Base-by-base conservation (phyloP, 2,797 vertebrate species). In the Adelosebastes latens region DNA sequence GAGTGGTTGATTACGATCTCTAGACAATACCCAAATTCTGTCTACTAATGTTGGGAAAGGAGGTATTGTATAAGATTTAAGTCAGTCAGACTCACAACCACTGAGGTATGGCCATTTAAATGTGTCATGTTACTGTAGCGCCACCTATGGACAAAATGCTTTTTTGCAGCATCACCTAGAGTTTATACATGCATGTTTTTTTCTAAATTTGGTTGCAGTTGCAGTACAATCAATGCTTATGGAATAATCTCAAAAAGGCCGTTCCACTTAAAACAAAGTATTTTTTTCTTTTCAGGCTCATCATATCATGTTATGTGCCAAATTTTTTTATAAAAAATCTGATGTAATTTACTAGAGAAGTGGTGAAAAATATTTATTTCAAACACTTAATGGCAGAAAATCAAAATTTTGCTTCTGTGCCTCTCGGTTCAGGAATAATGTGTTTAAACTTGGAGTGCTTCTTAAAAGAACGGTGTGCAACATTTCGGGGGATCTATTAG, bases 161-260 rank as follows among this genome's bases (percentile, higher is more conserved):
- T 13, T 4, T 67, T 52, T 67, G 42, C 52, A 69, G 46, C 4
- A 32, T 72, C 16, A 52, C 4, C 11, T 29, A 12, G 16, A 49
- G 8, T 61, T 2, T 71, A 14, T 27, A 27, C 34, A 25, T 36
- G 52, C 52, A 46, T 11, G 11, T 39, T 46, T 46, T 46, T 46
- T n/a, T 56, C 27, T 72, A 31, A 22, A 32, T 68, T 24, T 25
- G 29, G 27, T 60, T 76, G 22, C 56, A 61, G 63, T n/a, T 75
- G 18, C 22, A 66, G 53, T 58, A 25, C 6, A 59, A 61, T 20
- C 32, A 66, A 49, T 14, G 22, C 2, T 55, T 36, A 14, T 6
- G 18, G 18, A 34, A 20, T 11, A 20, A 58, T 63, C 6, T 75
- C 52, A 25, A 52, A 69, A 46, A n/a, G 39, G 39, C 13, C 5